phyloP scores from a whole-genome alignment of 2,797 vertebrate genomes.

The Coregonus sp. region DNA sequence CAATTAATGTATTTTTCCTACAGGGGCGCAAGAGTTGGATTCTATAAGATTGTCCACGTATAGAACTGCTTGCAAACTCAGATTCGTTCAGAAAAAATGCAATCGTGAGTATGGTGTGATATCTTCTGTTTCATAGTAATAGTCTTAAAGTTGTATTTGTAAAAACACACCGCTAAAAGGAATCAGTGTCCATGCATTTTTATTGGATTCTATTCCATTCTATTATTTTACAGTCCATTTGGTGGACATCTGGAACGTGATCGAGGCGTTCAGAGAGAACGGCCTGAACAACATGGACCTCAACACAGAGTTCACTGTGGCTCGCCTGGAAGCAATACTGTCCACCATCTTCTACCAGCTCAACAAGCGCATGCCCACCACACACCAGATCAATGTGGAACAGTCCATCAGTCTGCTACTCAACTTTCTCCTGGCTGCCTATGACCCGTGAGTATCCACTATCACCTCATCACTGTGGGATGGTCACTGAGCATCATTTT shows the following conservation, averaged over 20 bases:
- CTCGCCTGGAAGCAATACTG: conserved; percentile 90
- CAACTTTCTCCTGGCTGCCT: conserved; percentile 95
- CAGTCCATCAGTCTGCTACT: conserved; percentile 93
- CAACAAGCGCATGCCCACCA: conserved; percentile 97
- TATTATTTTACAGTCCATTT: conserved; percentile 83
- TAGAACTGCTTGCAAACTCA: conserved; percentile 96
- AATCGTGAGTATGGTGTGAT: conserved; percentile 84
- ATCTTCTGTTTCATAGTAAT: neutral
- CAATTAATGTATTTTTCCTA: conserved; percentile 38
- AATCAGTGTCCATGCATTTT: neutral
- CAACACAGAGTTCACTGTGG: conserved; percentile 85
- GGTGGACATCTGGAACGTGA: conserved; percentile 98
- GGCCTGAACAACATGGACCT: conserved; percentile 91
- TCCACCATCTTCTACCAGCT: conserved; percentile 96
- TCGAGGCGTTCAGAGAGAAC: conserved; percentile 94
- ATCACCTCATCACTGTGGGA: neutral
- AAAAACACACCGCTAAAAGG: neutral
- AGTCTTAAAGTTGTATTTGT: neutral
- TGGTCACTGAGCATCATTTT: neutral
- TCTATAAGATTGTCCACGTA: conserved; percentile 97
- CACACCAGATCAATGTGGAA: conserved; percentile 94
- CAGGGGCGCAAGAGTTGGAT: conserved; percentile 97
- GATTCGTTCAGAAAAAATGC: conserved; percentile 99
- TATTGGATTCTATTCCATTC: neutral
- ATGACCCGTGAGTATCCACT: conserved; percentile 90